These are phyloP conservation scores for Vimba vimba DNA, from an alignment of 2,113 vertebrate genomes.

Conservation along the genomic window DNA sequence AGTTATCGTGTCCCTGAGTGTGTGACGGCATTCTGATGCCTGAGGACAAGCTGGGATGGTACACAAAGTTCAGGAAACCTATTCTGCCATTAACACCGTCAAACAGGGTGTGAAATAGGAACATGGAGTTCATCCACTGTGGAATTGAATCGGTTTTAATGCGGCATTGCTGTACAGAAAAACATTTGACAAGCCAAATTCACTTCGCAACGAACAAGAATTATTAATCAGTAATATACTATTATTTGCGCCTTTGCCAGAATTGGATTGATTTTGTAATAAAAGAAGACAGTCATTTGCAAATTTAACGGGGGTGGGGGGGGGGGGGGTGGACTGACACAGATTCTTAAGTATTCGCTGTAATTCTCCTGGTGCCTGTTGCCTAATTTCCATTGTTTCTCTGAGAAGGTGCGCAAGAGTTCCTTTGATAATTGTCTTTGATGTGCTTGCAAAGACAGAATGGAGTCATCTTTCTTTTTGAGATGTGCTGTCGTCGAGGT, in stretches of 20 bases:
- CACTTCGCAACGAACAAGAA: not conserved
- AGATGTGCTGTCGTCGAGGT: slow-evolving; percentile 43
- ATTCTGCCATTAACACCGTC: slow-evolving; percentile 22
- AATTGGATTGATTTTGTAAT: slow-evolving; percentile 8
- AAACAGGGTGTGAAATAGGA: slow-evolving; percentile 41
- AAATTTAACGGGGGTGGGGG: not conserved
- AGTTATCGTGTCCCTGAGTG: slow-evolving; percentile 70
- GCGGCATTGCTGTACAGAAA: slow-evolving; percentile 2
- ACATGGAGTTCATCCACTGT: slow-evolving; percentile 9
- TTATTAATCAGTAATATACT: slow-evolving; percentile 11
- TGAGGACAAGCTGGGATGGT: slow-evolving; percentile 49
- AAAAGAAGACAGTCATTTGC: slow-evolving; percentile 26
- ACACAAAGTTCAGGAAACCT: slow-evolving; percentile 43
- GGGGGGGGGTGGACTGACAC: not conserved
- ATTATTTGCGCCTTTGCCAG: not conserved
- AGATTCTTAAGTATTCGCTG: slow-evolving; percentile 1
- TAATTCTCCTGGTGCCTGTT: slow-evolving; percentile 34
- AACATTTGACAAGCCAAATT: slow-evolving; percentile 12
- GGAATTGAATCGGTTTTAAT: slow-evolving; percentile 7
- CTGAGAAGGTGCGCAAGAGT: slow-evolving; percentile 5
- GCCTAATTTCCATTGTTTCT: slow-evolving; percentile 45
- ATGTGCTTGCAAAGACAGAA: slow-evolving; percentile 42
- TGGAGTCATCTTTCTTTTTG: slow-evolving; percentile 48
- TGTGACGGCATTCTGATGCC: slow-evolving; percentile 59
- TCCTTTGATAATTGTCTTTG: slow-evolving; percentile 56